Conservation (phyloP, 1,140 invertebrate species). For the Lineus longissimus region DNA sequence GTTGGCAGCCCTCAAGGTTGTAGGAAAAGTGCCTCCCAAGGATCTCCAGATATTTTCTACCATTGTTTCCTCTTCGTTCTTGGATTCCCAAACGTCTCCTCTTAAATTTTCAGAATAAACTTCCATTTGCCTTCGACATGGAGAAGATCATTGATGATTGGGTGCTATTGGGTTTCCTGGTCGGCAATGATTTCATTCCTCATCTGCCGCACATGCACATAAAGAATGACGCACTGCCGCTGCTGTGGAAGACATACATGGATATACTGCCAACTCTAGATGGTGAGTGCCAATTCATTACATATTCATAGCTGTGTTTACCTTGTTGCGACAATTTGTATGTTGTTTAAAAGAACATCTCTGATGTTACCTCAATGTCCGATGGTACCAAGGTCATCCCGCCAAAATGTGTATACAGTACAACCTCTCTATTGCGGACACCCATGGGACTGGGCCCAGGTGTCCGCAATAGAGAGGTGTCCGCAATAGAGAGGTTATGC, state of each 20-base stretch:
- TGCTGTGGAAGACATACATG: constrained; percentile 85
- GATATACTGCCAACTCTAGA: constrained; percentile 77
- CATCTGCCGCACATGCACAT: constrained; percentile 92
- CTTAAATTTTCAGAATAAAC: constrained; percentile 39
- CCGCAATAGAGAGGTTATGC: too few species aligned
- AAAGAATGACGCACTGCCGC: constrained; percentile 76
- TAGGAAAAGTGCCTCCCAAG: too few species aligned
- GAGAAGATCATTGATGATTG: constrained; percentile 75
- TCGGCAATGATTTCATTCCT: constrained; percentile 97
- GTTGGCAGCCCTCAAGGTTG: too few species aligned
- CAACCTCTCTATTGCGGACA: too few species aligned
- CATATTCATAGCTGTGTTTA: neutral
- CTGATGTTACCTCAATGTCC: neutral
- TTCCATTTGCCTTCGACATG: constrained; percentile 73
- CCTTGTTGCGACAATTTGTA: too few species aligned
- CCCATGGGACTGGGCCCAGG: too few species aligned
- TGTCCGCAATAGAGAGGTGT: too few species aligned
- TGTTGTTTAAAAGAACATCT: too few species aligned
- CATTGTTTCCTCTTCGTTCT: too few species aligned
- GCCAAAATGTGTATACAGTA: neutral
- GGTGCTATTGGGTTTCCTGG: constrained; percentile 90
- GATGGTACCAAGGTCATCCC: neutral
- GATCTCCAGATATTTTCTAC: too few species aligned
- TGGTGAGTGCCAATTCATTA: constrained; percentile 59
- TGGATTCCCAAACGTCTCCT: too few species aligned